These are phyloP conservation scores for Ancistrus triradiatus DNA, from an alignment of 2,113 vertebrate species.

Conservation along the genomic window DNA sequence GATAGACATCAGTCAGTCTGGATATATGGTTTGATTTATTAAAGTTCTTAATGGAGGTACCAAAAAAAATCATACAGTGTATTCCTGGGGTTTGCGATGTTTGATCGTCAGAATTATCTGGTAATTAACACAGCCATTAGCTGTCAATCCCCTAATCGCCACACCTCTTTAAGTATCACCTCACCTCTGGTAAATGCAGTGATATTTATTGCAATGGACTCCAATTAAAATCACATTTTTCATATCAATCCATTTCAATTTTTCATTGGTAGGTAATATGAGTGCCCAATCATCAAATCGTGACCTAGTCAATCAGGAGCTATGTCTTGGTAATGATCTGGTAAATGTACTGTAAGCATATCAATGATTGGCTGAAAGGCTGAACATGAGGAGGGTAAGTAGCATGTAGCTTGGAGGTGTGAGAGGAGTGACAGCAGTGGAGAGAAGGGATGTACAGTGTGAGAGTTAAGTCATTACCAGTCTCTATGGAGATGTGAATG, in stretches of 20 bases:
- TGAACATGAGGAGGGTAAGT: not conserved
- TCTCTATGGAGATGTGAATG: slow-evolving; percentile 15
- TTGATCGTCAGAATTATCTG: too few relatives aligned
- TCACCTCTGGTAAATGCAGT: not conserved
- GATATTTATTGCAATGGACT: not conserved
- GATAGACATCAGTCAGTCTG: too few relatives aligned
- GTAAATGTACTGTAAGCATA: slow-evolving; percentile 8
- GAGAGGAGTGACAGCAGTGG: slow-evolving; percentile 19
- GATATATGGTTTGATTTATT: too few relatives aligned
- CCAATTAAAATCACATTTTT: slow-evolving; percentile 5
- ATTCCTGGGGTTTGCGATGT: too few relatives aligned
- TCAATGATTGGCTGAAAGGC: slow-evolving; percentile 12
- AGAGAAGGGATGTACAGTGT: slow-evolving; percentile 4
- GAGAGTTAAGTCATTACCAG: slow-evolving; percentile 23
- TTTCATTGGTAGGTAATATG: slow-evolving; percentile 2
- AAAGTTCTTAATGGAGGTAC: too few relatives aligned
- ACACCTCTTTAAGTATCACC: too few relatives aligned
- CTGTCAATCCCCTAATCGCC: too few relatives aligned
- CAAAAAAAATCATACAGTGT: too few relatives aligned
- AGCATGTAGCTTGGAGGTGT: slow-evolving; percentile 25
- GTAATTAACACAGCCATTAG: too few relatives aligned
- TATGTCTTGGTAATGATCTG: not conserved
- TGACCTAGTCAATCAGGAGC: slow-evolving; percentile 1
- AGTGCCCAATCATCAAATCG: slow-evolving; percentile 9
- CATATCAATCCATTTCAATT: too few relatives aligned